Percentiles rank a stretch among this genome's conserved stretches.
Conservation (phyloP, 2,888 invertebrate genomes). For the Plagiodera versicolora region DNA sequence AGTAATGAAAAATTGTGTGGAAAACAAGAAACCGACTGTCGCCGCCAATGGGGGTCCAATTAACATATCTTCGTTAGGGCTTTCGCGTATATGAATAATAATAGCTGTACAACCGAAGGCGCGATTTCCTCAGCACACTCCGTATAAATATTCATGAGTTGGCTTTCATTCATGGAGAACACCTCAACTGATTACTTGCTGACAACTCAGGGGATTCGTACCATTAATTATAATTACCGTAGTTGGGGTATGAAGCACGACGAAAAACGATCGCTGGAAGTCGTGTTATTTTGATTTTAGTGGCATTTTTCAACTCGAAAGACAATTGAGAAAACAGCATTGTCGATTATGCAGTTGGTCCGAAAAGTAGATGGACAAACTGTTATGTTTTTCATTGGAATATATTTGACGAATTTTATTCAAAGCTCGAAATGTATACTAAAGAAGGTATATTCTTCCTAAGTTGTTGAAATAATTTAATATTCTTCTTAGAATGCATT, state of each 20-base stretch:
- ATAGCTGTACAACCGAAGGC: slow-evolving; percentile 49
- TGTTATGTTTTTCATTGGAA: too few species aligned
- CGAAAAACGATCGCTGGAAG: not conserved
- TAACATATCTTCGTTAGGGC: slow-evolving; percentile 39
- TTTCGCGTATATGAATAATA: slow-evolving; percentile 47
- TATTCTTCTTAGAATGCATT: too few species aligned
- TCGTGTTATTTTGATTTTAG: slow-evolving; percentile 13
- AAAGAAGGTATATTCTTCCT: too few species aligned
- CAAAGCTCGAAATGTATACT: too few species aligned
- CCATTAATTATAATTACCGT: slow-evolving; percentile 22
- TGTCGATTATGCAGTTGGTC: too few species aligned
- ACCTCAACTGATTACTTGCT: slow-evolving; percentile 50
- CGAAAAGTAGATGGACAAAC: too few species aligned
- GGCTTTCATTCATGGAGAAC: slow-evolving; percentile 47
- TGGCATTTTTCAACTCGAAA: slow-evolving; percentile 46
- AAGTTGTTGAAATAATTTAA: too few species aligned
- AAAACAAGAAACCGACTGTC: not conserved
- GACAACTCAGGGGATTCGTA: slow-evolving; percentile 39
- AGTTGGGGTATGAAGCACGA: not conserved
- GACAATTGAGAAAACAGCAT: too few species aligned
- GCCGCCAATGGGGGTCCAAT: slow-evolving; percentile 35
- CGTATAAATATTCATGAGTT: slow-evolving; percentile 53
- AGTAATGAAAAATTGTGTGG: too few species aligned
- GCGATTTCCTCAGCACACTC: slow-evolving; percentile 49
- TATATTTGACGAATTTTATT: too few species aligned